Conservation (phyloP, 2,113 vertebrate species). For the Megaceryle maxima region DNA sequence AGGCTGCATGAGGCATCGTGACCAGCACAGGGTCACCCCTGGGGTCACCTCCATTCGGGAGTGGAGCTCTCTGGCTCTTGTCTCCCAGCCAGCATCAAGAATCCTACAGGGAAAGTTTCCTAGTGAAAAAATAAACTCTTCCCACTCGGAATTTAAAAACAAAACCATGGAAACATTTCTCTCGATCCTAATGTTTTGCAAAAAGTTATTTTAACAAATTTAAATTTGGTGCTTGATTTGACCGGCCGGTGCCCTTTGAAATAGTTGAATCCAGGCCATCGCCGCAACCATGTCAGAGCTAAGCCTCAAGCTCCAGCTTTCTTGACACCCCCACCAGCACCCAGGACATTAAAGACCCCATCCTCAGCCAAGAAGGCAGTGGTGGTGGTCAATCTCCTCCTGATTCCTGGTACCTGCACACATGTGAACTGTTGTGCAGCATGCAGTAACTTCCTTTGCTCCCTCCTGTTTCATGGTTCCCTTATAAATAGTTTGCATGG, state of each 20-base stretch:
- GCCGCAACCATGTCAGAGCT: not conserved
- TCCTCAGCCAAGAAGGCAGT: not conserved
- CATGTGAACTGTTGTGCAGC: not conserved
- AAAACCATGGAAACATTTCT: constrained; percentile 57
- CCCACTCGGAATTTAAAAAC: constrained; percentile 59
- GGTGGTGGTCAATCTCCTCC: not conserved
- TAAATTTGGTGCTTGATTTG: constrained; percentile 41
- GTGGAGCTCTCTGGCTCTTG: not conserved
- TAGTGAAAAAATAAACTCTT: constrained; percentile 63
- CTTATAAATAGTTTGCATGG: not conserved
- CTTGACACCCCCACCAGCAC: not conserved
- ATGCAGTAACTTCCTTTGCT: not conserved
- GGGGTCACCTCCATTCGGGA: not conserved
- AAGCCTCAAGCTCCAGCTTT: rapidly evolving
- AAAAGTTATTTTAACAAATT: constrained; percentile 66
- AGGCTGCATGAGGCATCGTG: not conserved
- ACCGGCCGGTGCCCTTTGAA: constrained; percentile 5
- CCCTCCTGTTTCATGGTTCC: not conserved
- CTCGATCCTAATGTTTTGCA: constrained; percentile 37
- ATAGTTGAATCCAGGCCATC: constrained; percentile 47
- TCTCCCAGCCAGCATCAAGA: not conserved
- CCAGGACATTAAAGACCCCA: not conserved
- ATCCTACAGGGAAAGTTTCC: constrained; percentile 44
- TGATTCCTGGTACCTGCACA: not conserved
- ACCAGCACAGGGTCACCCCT: not conserved